These are phyloP conservation scores for Lontra canadensis DNA, from an alignment of 2,113 vertebrate genomes.

Conservation along the genomic window DNA sequence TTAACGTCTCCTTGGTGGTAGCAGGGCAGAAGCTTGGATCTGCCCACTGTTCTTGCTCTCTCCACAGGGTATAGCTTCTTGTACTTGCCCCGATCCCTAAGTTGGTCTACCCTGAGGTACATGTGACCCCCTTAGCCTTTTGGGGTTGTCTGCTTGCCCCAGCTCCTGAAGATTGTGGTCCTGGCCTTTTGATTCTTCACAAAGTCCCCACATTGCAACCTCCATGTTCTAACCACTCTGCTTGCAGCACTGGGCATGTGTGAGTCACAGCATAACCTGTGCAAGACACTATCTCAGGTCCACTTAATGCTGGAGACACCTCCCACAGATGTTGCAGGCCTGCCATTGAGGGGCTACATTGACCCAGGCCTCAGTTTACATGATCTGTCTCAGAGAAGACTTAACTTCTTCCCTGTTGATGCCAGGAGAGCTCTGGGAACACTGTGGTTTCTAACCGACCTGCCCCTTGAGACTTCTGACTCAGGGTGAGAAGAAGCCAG, in stretches of 20 bases:
- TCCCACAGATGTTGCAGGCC: neutral
- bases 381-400: neutral
- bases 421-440: neutral
- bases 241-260: too few relatives aligned
- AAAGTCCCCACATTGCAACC: neutral
- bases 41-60: neutral
- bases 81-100: neutral
- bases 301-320: neutral
- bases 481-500: neutral
- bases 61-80: neutral
- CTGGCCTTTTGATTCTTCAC: neutral
- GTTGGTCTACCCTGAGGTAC: neutral
- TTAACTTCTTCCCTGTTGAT: neutral
- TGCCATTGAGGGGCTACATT: neutral
- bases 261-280: neutral
- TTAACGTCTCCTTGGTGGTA: neutral
- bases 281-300: neutral
- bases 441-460: neutral
- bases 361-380: neutral
- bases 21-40: neutral
- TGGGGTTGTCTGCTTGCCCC: neutral
- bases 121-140: neutral
- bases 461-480: neutral
- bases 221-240: neutral
- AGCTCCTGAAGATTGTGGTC: neutral